phyloP scores from a whole-genome alignment of 2,888 invertebrate species.

The Aspidiotus rigidus region DNA sequence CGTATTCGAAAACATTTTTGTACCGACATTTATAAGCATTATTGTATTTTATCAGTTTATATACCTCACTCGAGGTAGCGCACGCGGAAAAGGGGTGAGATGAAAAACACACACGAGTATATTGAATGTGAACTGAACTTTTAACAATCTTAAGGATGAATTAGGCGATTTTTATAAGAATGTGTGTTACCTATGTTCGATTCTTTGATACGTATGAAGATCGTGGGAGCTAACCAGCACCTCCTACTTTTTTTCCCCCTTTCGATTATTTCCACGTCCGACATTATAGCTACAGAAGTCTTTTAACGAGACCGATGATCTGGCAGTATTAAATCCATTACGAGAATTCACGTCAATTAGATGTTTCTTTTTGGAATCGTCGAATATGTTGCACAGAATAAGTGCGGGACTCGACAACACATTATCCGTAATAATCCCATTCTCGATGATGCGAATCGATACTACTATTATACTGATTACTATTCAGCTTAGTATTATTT shows the following conservation, averaged over 20 bases:
- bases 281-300: conserved; percentile 30
- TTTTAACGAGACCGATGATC: conserved; percentile 25
- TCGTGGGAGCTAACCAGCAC: conserved; percentile 25
- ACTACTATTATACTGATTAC: conserved; percentile 17
- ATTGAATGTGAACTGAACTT: not conserved
- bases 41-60: not conserved
- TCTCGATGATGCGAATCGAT: conserved; percentile 17
- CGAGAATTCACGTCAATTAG: conserved; percentile 19
- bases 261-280: conserved; percentile 16
- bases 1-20: conserved; percentile 1
- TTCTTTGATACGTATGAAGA: not conserved
- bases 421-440: conserved; percentile 22
- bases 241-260: conserved; percentile 17
- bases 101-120: not conserved
- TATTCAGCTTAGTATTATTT: conserved; percentile 7
- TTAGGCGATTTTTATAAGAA: conserved; percentile 20
- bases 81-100: not conserved
- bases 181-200: not conserved
- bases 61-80: not conserved
- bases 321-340: conserved; percentile 28
- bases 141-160: conserved; percentile 19
- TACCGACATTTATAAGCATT: conserved; percentile 4
- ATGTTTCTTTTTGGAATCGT: conserved; percentile 28
- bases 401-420: conserved; percentile 13
- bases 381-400: conserved; percentile 16